These are phyloP conservation scores for Chrysopilus asiliformis DNA, from an alignment of 2,888 invertebrate genomes.

Conservation along the genomic window DNA sequence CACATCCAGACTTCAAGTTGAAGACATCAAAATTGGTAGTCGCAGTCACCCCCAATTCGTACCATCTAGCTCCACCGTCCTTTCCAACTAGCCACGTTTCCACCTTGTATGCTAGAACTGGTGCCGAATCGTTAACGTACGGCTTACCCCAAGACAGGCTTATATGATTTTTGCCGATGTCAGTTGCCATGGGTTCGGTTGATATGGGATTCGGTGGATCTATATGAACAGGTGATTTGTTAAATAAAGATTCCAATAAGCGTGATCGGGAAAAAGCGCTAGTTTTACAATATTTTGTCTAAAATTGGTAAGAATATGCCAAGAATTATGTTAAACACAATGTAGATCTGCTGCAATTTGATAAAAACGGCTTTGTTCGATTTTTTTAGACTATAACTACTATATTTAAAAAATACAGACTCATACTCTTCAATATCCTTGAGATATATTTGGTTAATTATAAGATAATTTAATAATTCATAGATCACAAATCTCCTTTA, in stretches of 20 bases:
- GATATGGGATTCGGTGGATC: slow-evolving; percentile 72
- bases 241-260: too few species aligned
- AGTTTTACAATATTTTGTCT: neutral
- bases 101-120: slow-evolving; percentile 68
- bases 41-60: slow-evolving; percentile 65
- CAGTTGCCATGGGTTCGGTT: slow-evolving; percentile 60
- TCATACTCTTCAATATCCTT: too few species aligned
- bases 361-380: too few species aligned
- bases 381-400: too few species aligned
- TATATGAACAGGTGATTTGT: slow-evolving; percentile 35
- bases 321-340: too few species aligned
- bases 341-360: neutral
- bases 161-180: slow-evolving; percentile 74
- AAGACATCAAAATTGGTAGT: slow-evolving; percentile 71
- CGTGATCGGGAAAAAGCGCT: neutral
- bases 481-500: too few species aligned
- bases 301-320: too few species aligned
- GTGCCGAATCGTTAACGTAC: slow-evolving; percentile 47
- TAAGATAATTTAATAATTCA: too few species aligned
- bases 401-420: too few species aligned
- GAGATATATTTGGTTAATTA: too few species aligned
- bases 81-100: slow-evolving; percentile 69
- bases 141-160: slow-evolving; percentile 75
- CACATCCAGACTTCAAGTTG: slow-evolving; percentile 61
- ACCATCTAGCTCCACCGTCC: slow-evolving; percentile 75